Evolutionary conservation across 37 sponge, comb jelly and placozoan species (phyloP).

Genomic region (Crambe crambe): DNA sequence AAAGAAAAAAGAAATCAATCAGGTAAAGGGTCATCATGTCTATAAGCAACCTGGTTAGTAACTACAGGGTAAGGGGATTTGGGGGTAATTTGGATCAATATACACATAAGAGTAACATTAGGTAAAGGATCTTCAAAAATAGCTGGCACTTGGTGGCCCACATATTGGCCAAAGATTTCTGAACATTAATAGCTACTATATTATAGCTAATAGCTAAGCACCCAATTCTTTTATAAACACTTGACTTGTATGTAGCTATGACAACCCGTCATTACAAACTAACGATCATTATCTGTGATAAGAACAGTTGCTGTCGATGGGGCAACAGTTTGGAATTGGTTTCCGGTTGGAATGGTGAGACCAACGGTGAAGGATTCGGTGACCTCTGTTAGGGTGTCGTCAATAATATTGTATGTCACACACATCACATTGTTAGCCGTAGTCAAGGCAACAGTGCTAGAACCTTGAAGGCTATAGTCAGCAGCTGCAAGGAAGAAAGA

Average conservation of each 20-base stretch:
- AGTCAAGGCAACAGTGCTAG: background rate
- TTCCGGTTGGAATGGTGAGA: background rate
- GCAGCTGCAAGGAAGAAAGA: background rate
- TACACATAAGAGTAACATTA: background rate
- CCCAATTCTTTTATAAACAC: too few relatives aligned
- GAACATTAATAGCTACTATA: too few relatives aligned
- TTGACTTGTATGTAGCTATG: too few relatives aligned
- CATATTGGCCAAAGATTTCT: too few relatives aligned
- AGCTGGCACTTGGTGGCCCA: too few relatives aligned
- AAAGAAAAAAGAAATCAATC: too few relatives aligned
- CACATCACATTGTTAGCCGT: background rate
- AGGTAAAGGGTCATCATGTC: too few relatives aligned
- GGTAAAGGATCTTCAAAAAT: background rate
- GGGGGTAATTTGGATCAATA: background rate
- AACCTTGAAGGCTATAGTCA: background rate
- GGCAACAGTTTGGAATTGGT: background rate
- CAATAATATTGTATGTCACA: background rate
- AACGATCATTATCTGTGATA: slow-evolving; percentile 1
- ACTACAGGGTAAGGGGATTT: too few relatives aligned
- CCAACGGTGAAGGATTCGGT: background rate
- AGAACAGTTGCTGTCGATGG: background rate
- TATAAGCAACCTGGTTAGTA: too few relatives aligned
- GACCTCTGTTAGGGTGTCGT: background rate
- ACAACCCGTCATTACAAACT: too few relatives aligned
- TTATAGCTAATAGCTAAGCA: too few relatives aligned